Percentiles rank a stretch among this genome's conserved stretches.
phyloP scores from a whole-genome alignment of 2,888 invertebrate species.

The Lamproptera curius region DNA sequence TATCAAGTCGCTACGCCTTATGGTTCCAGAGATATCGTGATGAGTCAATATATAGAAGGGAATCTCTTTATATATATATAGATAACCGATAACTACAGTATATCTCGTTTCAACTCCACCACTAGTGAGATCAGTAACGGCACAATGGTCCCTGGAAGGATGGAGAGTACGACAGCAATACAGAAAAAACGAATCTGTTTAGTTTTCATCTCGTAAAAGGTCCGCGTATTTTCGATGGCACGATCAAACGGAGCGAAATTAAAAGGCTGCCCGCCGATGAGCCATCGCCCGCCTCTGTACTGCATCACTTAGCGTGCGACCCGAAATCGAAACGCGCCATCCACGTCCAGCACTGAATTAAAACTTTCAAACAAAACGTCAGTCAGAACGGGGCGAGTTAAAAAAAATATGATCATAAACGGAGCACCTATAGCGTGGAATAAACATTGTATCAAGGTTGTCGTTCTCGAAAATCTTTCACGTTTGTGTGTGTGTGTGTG shows the following conservation, averaged over 20 bases:
- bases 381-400: slow-evolving; percentile 53
- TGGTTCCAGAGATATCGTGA: no score
- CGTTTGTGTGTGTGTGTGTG: no score
- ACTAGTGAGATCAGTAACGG: no score
- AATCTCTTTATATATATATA: no score
- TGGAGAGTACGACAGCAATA: no score
- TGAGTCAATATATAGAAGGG: no score
- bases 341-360: slow-evolving; percentile 34
- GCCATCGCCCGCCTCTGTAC: neutral
- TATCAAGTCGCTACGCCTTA: no score
- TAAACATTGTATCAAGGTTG: slow-evolving; percentile 72
- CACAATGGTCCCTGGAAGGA: no score
- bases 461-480: slow-evolving; percentile 71
- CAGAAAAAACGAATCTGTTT: no score
- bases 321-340: slow-evolving; percentile 16
- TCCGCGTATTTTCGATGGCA: neutral
- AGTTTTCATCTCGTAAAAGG: no score
- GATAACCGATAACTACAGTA: no score
- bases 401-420: slow-evolving; percentile 60
- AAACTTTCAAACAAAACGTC: slow-evolving; percentile 60
- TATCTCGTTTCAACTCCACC: no score
- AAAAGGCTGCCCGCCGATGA: neutral
- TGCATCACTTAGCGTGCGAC: slow-evolving; percentile 23
- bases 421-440: slow-evolving; percentile 53
- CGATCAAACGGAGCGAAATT: neutral